phyloP scores from a whole-genome alignment of 1,140 invertebrate species.

The Saxidomus purpurata region DNA sequence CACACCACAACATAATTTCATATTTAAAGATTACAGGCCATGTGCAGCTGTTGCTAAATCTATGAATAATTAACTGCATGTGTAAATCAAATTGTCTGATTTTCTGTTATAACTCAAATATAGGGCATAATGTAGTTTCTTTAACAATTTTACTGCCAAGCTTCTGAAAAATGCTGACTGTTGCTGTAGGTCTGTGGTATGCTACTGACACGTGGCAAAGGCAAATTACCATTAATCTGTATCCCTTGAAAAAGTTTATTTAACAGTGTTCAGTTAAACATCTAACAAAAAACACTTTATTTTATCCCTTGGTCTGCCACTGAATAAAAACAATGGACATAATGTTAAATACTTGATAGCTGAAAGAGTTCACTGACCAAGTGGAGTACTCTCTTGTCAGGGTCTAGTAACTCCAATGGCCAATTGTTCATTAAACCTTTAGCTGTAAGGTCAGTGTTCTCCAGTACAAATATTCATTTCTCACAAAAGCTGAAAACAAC shows the following conservation, averaged over 20 bases:
- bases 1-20: too few species aligned
- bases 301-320: not conserved
- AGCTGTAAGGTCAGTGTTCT: not conserved
- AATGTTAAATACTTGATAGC: not conserved
- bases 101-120: too few species aligned
- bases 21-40: not conserved
- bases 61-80: not conserved
- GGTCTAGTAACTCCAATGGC: not conserved
- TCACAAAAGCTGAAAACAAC: not conserved
- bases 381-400: not conserved
- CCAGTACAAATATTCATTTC: not conserved
- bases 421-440: not conserved
- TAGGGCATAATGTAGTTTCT: too few species aligned
- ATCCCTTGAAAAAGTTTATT: too few species aligned
- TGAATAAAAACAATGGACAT: not conserved
- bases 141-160: too few species aligned
- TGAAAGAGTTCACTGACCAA: conserved; percentile 14
- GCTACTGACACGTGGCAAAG: too few species aligned
- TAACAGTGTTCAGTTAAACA: too few species aligned
- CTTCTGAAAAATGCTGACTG: too few species aligned
- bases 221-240: too few species aligned
- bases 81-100: too few species aligned
- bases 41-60: not conserved
- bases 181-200: too few species aligned
- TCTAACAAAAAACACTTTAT: too few species aligned